These are phyloP conservation scores for Linepithema humile DNA, from an alignment of 1,140 invertebrate species.

Conservation along the genomic window DNA sequence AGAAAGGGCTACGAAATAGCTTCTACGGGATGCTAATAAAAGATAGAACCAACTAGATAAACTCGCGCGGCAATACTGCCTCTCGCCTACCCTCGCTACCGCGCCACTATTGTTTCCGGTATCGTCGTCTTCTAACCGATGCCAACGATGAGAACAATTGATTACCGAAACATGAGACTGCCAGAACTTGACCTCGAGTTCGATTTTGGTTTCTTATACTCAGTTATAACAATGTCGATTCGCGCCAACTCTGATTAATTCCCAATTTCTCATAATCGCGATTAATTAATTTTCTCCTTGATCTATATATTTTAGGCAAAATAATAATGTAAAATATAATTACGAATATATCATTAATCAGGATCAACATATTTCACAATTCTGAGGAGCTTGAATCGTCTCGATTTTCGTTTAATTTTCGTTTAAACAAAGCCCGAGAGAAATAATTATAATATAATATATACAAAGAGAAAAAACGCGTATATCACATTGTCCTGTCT, in stretches of 20 bases:
- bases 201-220: neutral
- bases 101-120: conserved; percentile 75
- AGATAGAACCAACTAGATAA: conserved; percentile 81
- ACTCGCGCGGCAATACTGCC: conserved; percentile 68
- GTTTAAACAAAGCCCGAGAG: neutral
- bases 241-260: neutral
- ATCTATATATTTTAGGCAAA: neutral
- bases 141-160: conserved; percentile 53
- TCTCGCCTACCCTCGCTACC: conserved; percentile 40
- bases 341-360: neutral
- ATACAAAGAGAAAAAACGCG: conserved; percentile 1
- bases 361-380: conserved; percentile 7
- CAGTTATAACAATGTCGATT: neutral
- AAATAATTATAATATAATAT: conserved; percentile 28
- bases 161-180: conserved; percentile 18
- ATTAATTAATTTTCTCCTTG: neutral
- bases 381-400: neutral
- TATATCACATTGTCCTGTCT: conserved; percentile 7
- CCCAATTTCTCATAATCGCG: neutral
- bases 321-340: neutral
- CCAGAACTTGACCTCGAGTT: neutral
- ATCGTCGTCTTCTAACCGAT: conserved; percentile 57
- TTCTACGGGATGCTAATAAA: conserved; percentile 83
- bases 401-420: neutral
- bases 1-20: conserved; percentile 81